Evolutionary conservation across 2,888 invertebrate species (phyloP).

Genomic region (Drosophila birchii): DNA sequence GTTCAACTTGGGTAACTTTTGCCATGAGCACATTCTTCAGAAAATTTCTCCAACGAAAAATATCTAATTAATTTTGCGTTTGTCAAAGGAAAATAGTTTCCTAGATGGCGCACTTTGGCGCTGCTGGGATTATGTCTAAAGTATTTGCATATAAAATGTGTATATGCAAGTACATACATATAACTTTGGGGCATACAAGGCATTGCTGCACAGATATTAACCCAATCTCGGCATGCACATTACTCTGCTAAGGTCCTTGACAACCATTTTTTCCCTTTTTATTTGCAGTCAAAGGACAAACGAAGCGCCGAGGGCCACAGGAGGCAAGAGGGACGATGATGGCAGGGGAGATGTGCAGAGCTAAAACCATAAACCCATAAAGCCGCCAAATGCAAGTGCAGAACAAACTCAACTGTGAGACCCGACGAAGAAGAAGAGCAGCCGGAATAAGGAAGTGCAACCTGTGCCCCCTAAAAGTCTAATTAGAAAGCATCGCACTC

Average conservation of each 20-base stretch:
- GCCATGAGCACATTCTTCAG: slow-evolving; percentile 13
- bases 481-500: slow-evolving; percentile 37
- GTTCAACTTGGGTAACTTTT: background rate
- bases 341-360: slow-evolving; percentile 29
- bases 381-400: slow-evolving; percentile 43
- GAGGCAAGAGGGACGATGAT: slow-evolving; percentile 25
- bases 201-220: slow-evolving; percentile 48
- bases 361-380: slow-evolving; percentile 38
- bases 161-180: background rate
- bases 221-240: slow-evolving; percentile 49
- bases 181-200: slow-evolving; percentile 27
- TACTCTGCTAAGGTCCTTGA: slow-evolving; percentile 46
- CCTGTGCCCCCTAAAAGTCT: slow-evolving; percentile 28
- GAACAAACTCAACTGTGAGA: slow-evolving; percentile 34
- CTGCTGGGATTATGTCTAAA: slow-evolving; percentile 28
- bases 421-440: background rate
- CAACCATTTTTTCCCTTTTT: slow-evolving; percentile 35
- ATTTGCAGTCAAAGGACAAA: slow-evolving; percentile 48
- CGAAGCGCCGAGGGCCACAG: slow-evolving; percentile 17
- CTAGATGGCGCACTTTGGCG: slow-evolving; percentile 27
- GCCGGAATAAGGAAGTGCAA: slow-evolving; percentile 24
- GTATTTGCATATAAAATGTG: slow-evolving; percentile 13
- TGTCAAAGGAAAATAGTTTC: slow-evolving; percentile 52
- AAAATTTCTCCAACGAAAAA: slow-evolving; percentile 32
- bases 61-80: slow-evolving; percentile 51